Base-by-base conservation (phyloP, 2,113 vertebrate species). In the Phaetusa simplex region DNA sequence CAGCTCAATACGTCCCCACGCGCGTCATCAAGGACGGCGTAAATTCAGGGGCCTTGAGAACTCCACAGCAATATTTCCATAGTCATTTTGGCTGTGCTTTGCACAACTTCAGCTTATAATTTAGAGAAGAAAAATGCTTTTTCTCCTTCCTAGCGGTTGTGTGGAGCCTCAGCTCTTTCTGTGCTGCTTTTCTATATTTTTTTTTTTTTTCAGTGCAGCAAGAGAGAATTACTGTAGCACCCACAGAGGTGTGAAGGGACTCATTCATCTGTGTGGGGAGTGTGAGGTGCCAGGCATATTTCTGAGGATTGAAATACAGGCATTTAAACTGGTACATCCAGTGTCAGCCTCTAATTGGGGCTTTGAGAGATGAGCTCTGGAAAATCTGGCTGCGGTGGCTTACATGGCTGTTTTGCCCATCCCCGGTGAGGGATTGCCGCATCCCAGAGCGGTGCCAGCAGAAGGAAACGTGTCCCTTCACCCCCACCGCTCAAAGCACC, bases 181-280 rank as follows among this genome's bases (percentile, higher is more conserved):
- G 32, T 84, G 58, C 66, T 85, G 91, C 81, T 94, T 84, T 79
- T 82, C 77, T 76, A 1, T 7, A 18, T 24, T 24, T n/a, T 30
- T 70, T 94, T 91, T 38, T 64, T 56, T 90, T 85, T 73, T 78
- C 66, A 52, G 70, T 62, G 81, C 95, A 93, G 81, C 4, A 7
- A 85, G 90, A 79, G 84, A 88, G 93, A 93, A 95, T 97, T 95
- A 79, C 93, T 87, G 84, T 95, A 88, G 95, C 96, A 94, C 95
- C 78, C 95, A 70, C 65, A 70, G 97, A 96, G 95, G 96, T 97
- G 96, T 97, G 89, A 96, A 95, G 96, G 91, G 74, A 87, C 93
- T 97, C 91, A 82, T 91, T 97, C 93, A 90, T 96, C 93, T 91
- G 87, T 94, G 97, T 88, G 96, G 94, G 94, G 94, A 88, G 95